Conservation (phyloP, 2,888 invertebrate species). For the Hyalella azteca region DNA sequence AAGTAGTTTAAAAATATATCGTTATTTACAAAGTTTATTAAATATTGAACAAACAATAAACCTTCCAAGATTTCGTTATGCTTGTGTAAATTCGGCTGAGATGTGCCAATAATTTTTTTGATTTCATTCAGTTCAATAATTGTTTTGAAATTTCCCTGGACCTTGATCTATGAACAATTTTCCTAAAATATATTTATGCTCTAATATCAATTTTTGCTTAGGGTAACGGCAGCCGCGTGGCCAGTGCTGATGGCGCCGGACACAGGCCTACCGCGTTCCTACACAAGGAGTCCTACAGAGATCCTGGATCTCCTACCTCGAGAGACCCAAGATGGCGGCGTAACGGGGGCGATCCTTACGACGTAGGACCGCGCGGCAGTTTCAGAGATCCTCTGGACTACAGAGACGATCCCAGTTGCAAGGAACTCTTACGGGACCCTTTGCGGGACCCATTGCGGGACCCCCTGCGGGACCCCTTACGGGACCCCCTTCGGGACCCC, state of each 20-base stretch:
- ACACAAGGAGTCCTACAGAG: conserved; percentile 10
- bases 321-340: not conserved
- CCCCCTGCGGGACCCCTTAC: conserved; percentile 14
- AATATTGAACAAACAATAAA: too few relatives aligned
- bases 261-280: not conserved
- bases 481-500: conserved; percentile 3
- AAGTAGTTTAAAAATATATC: too few relatives aligned
- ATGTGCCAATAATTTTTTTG: too few relatives aligned
- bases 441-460: not conserved
- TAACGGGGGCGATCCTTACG: not conserved
- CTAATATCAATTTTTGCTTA: not conserved
- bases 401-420: too few relatives aligned
- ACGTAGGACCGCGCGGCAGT: not conserved
- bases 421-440: too few relatives aligned
- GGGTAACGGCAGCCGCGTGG: conserved; percentile 14
- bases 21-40: too few relatives aligned
- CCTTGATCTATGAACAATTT: too few relatives aligned
- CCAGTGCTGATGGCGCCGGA: not conserved
- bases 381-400: not conserved
- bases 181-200: too few relatives aligned
- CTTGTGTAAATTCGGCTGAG: too few relatives aligned
- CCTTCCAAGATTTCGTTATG: too few relatives aligned
- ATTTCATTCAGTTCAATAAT: too few relatives aligned
- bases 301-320: not conserved
- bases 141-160: too few relatives aligned